These are phyloP conservation scores for Ooceraea biroi DNA, from an alignment of 1,140 invertebrate species.

Conservation along the genomic window DNA sequence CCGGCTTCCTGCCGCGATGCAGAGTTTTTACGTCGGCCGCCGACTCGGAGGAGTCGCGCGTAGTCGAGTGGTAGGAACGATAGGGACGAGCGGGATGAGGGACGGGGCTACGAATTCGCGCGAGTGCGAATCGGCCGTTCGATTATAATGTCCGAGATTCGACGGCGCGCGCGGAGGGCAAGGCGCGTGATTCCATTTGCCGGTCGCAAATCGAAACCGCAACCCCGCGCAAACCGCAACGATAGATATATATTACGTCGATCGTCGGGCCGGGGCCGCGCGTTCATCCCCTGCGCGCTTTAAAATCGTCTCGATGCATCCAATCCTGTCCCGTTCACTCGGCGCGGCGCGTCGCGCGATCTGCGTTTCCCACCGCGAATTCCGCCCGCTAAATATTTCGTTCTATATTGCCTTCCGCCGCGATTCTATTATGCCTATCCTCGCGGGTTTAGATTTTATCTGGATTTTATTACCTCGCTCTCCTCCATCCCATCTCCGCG, in stretches of 20 bases:
- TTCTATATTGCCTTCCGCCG: constrained; percentile 36
- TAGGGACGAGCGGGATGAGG: constrained; percentile 13
- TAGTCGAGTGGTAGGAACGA: constrained; percentile 35
- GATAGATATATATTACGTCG: constrained; percentile 71
- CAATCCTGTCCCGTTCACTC: constrained; percentile 54
- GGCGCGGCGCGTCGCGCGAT: constrained; percentile 28
- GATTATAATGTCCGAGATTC: constrained; percentile 61
- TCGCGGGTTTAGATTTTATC: constrained; percentile 21
- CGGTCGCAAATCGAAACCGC: constrained; percentile 76
- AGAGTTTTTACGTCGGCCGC: constrained; percentile 56
- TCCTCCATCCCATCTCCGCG: not conserved
- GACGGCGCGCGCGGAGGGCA: constrained; percentile 39
- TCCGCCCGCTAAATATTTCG: constrained; percentile 56
- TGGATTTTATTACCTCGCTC: constrained; percentile 28
- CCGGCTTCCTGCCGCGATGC: constrained; percentile 65
- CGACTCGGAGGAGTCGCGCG: constrained; percentile 7
- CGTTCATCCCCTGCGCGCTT: constrained; percentile 56
- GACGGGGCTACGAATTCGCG: constrained; percentile 42
- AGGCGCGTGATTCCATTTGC: constrained; percentile 76
- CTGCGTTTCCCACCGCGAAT: constrained; percentile 45
- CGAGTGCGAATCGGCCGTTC: constrained; percentile 58
- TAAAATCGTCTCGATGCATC: constrained; percentile 66
- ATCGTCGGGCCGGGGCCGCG: constrained; percentile 62
- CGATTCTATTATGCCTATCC: constrained; percentile 48
- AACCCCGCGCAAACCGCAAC: constrained; percentile 68